Base-by-base conservation (phyloP, 2,797 vertebrate species). In the Etheostoma nigrum region DNA sequence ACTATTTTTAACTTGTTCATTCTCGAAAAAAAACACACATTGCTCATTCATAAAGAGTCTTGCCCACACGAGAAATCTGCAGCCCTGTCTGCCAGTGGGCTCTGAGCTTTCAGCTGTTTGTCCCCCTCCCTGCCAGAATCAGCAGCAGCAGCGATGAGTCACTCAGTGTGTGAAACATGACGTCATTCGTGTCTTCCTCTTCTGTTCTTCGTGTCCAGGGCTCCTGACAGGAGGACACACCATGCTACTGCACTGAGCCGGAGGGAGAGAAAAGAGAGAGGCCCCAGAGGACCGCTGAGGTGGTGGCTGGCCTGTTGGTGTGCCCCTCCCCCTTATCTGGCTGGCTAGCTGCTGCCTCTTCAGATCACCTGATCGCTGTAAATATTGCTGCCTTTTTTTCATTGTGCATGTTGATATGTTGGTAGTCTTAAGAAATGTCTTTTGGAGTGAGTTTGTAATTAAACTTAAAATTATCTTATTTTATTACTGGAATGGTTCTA, bases 181-280 rank as follows among this genome's bases (percentile, higher is more conserved):
- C 92, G 89, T 92, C 91, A 90, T 76, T 67, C 73, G 90, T 93
- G 92, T 94, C 91, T 91, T 92, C 90, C 92, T 93, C 75, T 87
- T 88, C 64, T 87, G 78, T 82, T 92, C 76, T 89, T 78, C 62
- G 44, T 89, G 71, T 89, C 52, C 83, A 93, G 92, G 87, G 86
- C 86, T 93, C 83, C 88, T 85, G 82, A 88, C 87, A 86, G 86
- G 82, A 90, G 83, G 84, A 88, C 85, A 79, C 70, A 93, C 81
- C 89, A 93, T 94, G 94, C 88, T 90, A 83, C 93, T 90, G 87
- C 88, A 91, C 84, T 93, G 89, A 94, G 83, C 74, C 58, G 2
- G 79, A 90, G 88, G 88, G 72, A 73, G 67, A 88, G 83, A 81
- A 75, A 67, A 79, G 75, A 81, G 78, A 85, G 87, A 86, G 89